These are phyloP conservation scores for Tympanuchus pallidicinctus DNA, from an alignment of 2,113 vertebrate species.

Conservation along the genomic window DNA sequence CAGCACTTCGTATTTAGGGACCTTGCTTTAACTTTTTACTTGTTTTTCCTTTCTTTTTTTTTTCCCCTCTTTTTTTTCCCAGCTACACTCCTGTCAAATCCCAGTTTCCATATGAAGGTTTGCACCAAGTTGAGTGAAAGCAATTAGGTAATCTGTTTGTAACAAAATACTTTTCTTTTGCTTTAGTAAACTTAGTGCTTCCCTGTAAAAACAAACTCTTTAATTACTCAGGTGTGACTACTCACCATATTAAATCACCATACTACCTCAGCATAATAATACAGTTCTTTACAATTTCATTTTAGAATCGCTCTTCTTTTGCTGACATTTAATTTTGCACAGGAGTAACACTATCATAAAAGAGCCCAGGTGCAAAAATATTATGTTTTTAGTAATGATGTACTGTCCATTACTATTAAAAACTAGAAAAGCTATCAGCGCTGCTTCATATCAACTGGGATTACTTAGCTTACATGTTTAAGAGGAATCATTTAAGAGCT, in stretches of 20 bases:
- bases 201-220: conserved; percentile 68
- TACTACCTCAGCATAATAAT: conserved; percentile 1
- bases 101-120: neutral
- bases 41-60: neutral
- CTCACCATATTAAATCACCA: conserved; percentile 53
- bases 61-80: accelerated
- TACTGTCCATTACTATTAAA: conserved; percentile 26
- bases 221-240: conserved; percentile 73
- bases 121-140: conserved; percentile 5
- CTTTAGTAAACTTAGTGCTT: conserved; percentile 49
- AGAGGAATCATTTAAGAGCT: neutral
- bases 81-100: neutral
- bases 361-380: conserved; percentile 70
- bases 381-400: conserved; percentile 32
- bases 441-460: conserved; percentile 14
- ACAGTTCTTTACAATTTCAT: conserved; percentile 42
- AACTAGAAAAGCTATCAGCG: conserved; percentile 19
- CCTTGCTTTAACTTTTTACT: conserved; percentile 6
- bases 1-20: neutral
- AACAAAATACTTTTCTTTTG: conserved; percentile 8
- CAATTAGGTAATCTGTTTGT: conserved; percentile 27
- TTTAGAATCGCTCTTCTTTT: conserved; percentile 45
- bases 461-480: conserved; percentile 35
- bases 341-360: conserved; percentile 45
- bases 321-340: conserved; percentile 60